These are phyloP conservation scores for Propithecus coquereli DNA, from an alignment of 2,113 vertebrate species.

Conservation along the genomic window DNA sequence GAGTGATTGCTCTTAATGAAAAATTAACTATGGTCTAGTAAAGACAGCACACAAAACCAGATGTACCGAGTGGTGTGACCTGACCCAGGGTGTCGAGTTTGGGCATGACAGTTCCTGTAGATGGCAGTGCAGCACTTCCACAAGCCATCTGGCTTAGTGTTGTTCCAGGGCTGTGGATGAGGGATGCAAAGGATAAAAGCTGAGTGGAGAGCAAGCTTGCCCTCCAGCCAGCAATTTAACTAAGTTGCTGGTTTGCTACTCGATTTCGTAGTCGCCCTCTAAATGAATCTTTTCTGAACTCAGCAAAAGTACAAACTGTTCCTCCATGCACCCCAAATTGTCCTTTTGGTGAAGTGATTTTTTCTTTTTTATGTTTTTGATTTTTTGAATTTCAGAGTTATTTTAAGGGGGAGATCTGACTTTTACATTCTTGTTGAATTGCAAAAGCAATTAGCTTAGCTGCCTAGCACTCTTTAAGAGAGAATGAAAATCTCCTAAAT, in stretches of 20 bases:
- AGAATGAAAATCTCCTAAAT: conserved; percentile 11
- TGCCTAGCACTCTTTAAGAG: conserved; percentile 6
- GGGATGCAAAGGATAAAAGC: neutral
- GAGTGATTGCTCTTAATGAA: neutral
- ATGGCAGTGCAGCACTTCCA: conserved; percentile 64
- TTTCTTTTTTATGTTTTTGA: conserved; percentile 22
- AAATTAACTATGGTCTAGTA: neutral
- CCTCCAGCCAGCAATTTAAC: conserved; percentile 43
- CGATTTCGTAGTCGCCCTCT: conserved; percentile 25
- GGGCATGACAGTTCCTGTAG: conserved; percentile 33
- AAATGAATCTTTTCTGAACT: conserved; percentile 66
- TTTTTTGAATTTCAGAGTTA: conserved; percentile 32
- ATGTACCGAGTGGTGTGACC: neutral
- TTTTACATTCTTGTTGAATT: conserved; percentile 30
- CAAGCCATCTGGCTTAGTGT: neutral
- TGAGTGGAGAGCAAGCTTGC: neutral
- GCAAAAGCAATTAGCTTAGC: conserved; percentile 20
- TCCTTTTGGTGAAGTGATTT: conserved; percentile 38
- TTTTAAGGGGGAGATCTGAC: neutral
- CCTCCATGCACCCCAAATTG: neutral
- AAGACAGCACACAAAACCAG: neutral
- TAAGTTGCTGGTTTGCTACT: neutral
- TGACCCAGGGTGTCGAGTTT: neutral
- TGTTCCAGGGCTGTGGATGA: neutral
- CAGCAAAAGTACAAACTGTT: conserved; percentile 51